phyloP scores from a whole-genome alignment of 1,140 invertebrate genomes.

The Diachasmimorpha longicaudata region DNA sequence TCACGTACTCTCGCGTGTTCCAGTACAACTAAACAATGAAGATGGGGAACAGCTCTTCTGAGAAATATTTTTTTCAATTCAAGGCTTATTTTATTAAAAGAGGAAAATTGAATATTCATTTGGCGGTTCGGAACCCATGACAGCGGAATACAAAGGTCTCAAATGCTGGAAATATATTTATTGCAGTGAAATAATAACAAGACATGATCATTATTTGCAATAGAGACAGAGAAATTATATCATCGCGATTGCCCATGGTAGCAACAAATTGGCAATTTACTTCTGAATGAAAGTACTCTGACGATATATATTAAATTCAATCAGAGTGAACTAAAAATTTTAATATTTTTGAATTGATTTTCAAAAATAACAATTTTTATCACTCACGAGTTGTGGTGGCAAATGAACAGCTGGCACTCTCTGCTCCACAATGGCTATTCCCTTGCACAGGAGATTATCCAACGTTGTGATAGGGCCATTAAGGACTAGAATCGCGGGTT shows the following conservation, averaged over 20 bases:
- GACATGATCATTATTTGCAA: too few relatives aligned
- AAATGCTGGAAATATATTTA: too few relatives aligned
- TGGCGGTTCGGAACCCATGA: too few relatives aligned
- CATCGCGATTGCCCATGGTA: too few relatives aligned
- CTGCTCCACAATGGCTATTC: constrained; percentile 78
- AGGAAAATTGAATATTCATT: constrained; percentile 26
- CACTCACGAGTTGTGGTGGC: constrained; percentile 75
- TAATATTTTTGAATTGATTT: too few relatives aligned
- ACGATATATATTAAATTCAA: too few relatives aligned
- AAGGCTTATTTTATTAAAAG: constrained; percentile 24
- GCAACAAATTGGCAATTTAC: too few relatives aligned
- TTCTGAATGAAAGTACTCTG: too few relatives aligned
- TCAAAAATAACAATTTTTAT: constrained; percentile 7
- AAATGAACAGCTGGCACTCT: constrained; percentile 77
- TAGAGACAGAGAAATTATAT: too few relatives aligned
- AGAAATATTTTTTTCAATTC: background rate
- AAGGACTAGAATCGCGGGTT: constrained; percentile 71
- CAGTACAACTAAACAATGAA: constrained; percentile 71
- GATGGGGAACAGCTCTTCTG: constrained; percentile 13
- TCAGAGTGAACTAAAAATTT: too few relatives aligned
- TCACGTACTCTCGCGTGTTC: constrained; percentile 77
- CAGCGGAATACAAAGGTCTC: too few relatives aligned
- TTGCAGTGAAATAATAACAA: too few relatives aligned
- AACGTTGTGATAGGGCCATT: constrained; percentile 74
- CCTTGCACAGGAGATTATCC: constrained; percentile 76